phyloP scores from a whole-genome alignment of 1,140 invertebrate genomes.

The Pachypeltis micranthus region DNA sequence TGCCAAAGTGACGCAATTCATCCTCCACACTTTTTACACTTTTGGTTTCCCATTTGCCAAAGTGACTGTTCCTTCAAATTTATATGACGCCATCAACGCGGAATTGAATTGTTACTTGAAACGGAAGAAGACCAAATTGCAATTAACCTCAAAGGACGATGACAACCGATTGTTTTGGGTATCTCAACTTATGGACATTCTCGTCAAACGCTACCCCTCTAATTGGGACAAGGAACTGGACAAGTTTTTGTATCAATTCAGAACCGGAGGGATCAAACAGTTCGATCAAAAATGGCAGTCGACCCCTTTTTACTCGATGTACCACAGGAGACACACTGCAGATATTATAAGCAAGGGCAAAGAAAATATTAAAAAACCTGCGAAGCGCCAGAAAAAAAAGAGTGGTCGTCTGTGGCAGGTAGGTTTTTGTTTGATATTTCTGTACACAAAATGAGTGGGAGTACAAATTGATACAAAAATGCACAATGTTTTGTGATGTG shows the following conservation, averaged over 20 bases:
- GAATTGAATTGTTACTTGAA: conserved; percentile 10
- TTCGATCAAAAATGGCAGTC: neutral
- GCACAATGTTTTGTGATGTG: too few species aligned
- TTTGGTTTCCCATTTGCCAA: conserved; percentile 29
- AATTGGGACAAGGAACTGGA: conserved; percentile 30
- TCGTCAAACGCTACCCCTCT: conserved; percentile 22
- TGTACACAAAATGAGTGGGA: too few species aligned
- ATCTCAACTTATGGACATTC: conserved; percentile 26
- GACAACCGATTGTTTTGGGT: conserved; percentile 19
- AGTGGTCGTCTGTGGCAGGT: too few species aligned
- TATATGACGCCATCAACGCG: conserved; percentile 25
- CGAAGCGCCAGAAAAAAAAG: too few species aligned
- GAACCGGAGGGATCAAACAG: conserved; percentile 15
- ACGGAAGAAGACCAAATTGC: neutral
- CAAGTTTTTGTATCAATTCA: conserved; percentile 29
- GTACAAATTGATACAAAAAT: too few species aligned
- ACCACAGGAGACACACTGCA: conserved; percentile 16
- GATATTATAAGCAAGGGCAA: too few species aligned
- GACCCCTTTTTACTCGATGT: conserved; percentile 15
- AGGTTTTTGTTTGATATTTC: too few species aligned
- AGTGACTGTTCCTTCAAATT: conserved; percentile 25
- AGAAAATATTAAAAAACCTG: too few species aligned
- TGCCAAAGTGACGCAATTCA: conserved; percentile 26
- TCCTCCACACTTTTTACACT: conserved; percentile 31
- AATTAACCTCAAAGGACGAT: conserved; percentile 12